These are phyloP conservation scores for Ganaspis sp. DNA, from an alignment of 1,140 invertebrate species.

Conservation along the genomic window DNA sequence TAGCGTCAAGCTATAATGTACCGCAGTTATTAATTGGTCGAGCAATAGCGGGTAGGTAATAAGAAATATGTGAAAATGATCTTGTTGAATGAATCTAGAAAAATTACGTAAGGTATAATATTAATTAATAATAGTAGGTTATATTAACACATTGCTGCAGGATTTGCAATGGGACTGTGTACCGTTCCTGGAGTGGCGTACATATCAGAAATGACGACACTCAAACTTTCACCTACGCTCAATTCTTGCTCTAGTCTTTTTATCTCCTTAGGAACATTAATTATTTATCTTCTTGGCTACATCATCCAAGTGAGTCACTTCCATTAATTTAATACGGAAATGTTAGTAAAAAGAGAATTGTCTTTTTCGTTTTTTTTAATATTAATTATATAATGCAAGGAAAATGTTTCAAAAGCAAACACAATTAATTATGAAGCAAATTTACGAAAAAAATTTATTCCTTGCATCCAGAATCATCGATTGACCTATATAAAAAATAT, in stretches of 20 bases:
- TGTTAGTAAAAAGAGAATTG: no score
- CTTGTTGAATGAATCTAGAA: no score
- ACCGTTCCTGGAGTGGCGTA: conserved; percentile 66
- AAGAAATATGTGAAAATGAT: neutral
- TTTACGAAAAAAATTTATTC: no score
- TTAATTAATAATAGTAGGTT: no score
- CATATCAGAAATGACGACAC: conserved; percentile 79
- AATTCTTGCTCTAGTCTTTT: conserved; percentile 78
- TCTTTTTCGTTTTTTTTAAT: no score
- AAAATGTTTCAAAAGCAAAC: no score
- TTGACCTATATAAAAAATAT: no score
- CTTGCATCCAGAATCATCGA: no score
- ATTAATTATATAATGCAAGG: no score
- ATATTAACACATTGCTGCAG: conserved; percentile 46
- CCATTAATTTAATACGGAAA: neutral
- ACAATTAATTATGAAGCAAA: no score
- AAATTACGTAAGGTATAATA: no score
- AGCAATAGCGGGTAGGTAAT: conserved; percentile 66
- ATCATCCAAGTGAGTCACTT: conserved; percentile 59
- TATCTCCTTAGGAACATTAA: conserved; percentile 78
- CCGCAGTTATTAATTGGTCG: conserved; percentile 69
- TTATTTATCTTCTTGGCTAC: conserved; percentile 78
- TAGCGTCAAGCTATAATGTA: conserved; percentile 63
- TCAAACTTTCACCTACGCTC: conserved; percentile 77
- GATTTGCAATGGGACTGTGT: conserved; percentile 64